Evolutionary conservation across 2,113 vertebrate genomes (phyloP).

Genomic region (Tautogolabrus adspersus): DNA sequence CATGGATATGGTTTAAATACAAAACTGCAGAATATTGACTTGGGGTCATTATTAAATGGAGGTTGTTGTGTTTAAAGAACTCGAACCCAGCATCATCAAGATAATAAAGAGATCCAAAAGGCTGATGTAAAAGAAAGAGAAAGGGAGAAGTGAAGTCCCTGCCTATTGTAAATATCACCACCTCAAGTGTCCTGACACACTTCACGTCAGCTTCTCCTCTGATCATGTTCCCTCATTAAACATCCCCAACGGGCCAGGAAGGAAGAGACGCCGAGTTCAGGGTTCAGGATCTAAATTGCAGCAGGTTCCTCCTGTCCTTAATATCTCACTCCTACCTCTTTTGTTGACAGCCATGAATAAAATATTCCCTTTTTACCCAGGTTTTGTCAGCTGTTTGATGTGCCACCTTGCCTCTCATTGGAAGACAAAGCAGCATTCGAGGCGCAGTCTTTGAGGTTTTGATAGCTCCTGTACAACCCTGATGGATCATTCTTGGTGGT

Average conservation of each 20-base stretch:
- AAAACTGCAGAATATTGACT: not conserved
- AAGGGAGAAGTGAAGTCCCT: not conserved
- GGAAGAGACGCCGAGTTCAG: conserved; percentile 19
- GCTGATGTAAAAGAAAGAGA: not conserved
- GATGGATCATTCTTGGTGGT: conserved; percentile 48
- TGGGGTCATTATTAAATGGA: not conserved
- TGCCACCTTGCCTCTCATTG: conserved; percentile 41
- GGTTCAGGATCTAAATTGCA: conserved; percentile 49
- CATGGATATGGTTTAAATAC: not conserved
- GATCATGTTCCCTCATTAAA: conserved; percentile 49
- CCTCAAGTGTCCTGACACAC: conserved; percentile 20
- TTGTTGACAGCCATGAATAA: conserved; percentile 65
- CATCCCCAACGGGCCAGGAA: not conserved
- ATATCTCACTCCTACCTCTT: conserved; percentile 25
- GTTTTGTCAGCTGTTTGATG: conserved; percentile 68
- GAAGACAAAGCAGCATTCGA: conserved; percentile 65
- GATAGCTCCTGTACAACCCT: conserved; percentile 52
- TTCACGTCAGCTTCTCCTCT: conserved; percentile 36
- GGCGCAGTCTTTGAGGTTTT: conserved; percentile 57
- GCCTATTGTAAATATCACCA: conserved; percentile 31
- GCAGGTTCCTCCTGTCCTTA: conserved; percentile 26
- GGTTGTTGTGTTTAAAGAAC: not conserved
- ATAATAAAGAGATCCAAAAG: not conserved
- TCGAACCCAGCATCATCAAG: not conserved
- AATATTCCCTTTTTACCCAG: conserved; percentile 63